Evolutionary conservation across 2,888 invertebrate species (phyloP), one percentile per base, ranked within the genome.

Genomic region (Muscina levida): DNA sequence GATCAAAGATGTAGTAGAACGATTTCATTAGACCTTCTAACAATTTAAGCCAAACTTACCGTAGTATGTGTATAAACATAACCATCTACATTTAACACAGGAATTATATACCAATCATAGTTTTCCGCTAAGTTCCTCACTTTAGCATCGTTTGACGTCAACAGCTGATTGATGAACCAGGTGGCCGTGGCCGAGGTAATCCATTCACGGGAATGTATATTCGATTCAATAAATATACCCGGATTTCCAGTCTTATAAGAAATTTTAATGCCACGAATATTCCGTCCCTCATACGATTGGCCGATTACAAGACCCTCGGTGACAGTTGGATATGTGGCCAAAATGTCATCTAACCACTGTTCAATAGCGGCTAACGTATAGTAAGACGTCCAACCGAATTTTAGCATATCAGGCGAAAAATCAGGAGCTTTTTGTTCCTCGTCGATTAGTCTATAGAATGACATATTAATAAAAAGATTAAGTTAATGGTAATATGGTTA

Each of bases 91-190:
- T 95, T 95, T 1, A 92, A 90, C 0, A 94, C 93, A 0, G 95
- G 95, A 75, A 96, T 91, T 79, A 96, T 92, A 85, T 95, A 94
- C 95, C 95, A 96, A 84, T 95, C 94, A 83, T 94, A 93, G 72
- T 91, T 91, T 81, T 94, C 93, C 1, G 94, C 93, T 84, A 95
- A 88, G 10, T 89, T 87, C 24, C 93, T 91, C 0, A 94, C 91
- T 37, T 90, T 90, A 1, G 91, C 84, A 82, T 94, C 92, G 1
- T 87, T 86, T 46, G 93, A 94, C 0, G 92, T 93, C n/a, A 95
- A 88, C 15, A 96, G 89, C 87, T 95, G 92, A 83, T 95, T 93
- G 26, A 96, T 93, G 65, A 95, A 92, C 90, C 93, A 95, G 0
- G 94, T 93, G 0, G 93, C 93, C 0, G 93, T 93, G 0, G 95